Evolutionary conservation across 1,140 invertebrate species (phyloP).

Genomic region (Chrysomallon squamiferum): DNA sequence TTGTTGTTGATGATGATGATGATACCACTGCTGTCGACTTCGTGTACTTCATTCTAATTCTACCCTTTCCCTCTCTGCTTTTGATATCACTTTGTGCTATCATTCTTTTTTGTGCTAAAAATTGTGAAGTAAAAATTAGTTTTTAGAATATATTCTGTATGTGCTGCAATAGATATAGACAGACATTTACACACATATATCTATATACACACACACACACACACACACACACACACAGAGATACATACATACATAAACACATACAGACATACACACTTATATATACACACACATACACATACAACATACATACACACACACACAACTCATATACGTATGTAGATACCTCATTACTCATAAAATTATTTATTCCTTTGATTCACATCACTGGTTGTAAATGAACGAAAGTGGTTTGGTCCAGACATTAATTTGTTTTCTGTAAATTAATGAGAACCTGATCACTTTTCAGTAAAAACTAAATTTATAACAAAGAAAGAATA

Average conservation of each 20-base stretch:
- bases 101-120: neutral
- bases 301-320: slow-evolving; percentile 15
- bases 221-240: slow-evolving; percentile 17
- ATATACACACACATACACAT: slow-evolving; percentile 12
- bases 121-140: neutral
- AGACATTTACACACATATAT: slow-evolving; percentile 17
- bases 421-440: too few species aligned
- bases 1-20: neutral
- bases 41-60: neutral
- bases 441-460: too few species aligned
- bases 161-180: slow-evolving; percentile 1
- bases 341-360: too few species aligned
- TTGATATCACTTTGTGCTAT: neutral
- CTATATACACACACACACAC: slow-evolving; percentile 23
- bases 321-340: too few species aligned
- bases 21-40: neutral
- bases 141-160: neutral
- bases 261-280: slow-evolving; percentile 16
- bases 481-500: too few species aligned
- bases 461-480: too few species aligned
- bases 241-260: slow-evolving; percentile 13
- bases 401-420: too few species aligned
- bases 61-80: neutral
- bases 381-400: too few species aligned
- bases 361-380: too few species aligned